phyloP scores from a whole-genome alignment of 2,888 invertebrate species.

The Troilus luridus region DNA sequence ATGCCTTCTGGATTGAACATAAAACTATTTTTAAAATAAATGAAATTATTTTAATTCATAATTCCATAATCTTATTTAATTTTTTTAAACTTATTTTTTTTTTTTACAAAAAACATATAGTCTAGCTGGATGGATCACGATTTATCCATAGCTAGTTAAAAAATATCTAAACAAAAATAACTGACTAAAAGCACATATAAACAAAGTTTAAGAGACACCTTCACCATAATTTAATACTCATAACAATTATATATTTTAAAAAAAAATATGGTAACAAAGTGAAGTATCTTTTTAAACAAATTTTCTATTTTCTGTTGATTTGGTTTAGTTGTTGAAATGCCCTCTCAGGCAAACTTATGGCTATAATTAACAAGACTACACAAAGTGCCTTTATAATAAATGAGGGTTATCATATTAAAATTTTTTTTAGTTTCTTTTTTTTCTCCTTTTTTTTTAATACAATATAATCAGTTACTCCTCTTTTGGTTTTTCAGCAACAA shows the following conservation, averaged over 20 bases:
- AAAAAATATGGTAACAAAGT: constrained; percentile 36
- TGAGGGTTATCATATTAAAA: constrained; percentile 46
- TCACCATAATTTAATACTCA: constrained; percentile 41
- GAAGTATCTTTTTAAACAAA: constrained; percentile 41
- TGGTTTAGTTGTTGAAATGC: constrained; percentile 33
- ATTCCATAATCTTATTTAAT: constrained; percentile 1
- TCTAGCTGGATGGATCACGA: constrained; percentile 18
- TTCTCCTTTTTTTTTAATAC: constrained; percentile 31
- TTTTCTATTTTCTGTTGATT: constrained; percentile 35
- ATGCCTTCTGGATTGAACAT: constrained; percentile 2
- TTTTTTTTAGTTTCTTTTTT: background rate
- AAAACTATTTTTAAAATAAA: constrained; percentile 40
- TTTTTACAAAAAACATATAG: constrained; percentile 27
- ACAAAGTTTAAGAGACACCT: constrained; percentile 40
- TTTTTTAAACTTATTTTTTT: constrained; percentile 21
- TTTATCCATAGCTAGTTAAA: constrained; percentile 41
- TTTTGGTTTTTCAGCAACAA: constrained; percentile 59
- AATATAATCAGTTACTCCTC: constrained; percentile 55
- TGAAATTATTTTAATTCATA: constrained; percentile 18
- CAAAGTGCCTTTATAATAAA: constrained; percentile 50
- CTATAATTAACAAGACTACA: constrained; percentile 47
- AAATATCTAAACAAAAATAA: constrained; percentile 29
- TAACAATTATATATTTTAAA: constrained; percentile 16
- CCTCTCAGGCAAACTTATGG: constrained; percentile 9
- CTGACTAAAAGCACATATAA: constrained; percentile 25